Base-by-base conservation (phyloP, 2,888 invertebrate species). In the Epinotia bilunana region DNA sequence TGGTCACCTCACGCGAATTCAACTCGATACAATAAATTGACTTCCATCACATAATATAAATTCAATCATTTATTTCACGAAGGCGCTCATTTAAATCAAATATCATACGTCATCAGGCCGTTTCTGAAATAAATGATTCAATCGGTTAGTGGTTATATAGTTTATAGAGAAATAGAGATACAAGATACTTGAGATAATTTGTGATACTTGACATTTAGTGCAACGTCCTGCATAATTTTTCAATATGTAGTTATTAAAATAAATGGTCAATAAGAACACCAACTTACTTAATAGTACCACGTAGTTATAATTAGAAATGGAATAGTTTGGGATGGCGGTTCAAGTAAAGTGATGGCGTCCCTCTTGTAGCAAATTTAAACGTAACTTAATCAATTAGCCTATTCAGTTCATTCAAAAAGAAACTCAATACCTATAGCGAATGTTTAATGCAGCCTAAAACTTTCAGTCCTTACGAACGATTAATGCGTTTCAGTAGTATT, bases 171-270 rank as follows among this genome's bases (percentile, higher is more conserved):
- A 81, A 87, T 93, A 92, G 90, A 87, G 84, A 87, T 90, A 93
- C 64, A 90, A 90, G 90, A 89, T 87, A 92, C 91, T 92, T 93
- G 93, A 93, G 94, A 93, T 93, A 93, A 92, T 93, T 93, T 90
- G 90, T 88, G 85, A 90, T 91, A 93, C 90, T 89, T 87, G 89
- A 90, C 85, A 87, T 87, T 89, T 93, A 92, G 90, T 90, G 90
- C 91, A 90, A 90, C 90, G 91, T 92, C 91, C 91, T 90, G 83
- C 88, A 83, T 86, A 84, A 87, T 92, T 92, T 53, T 92, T 89
- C 88, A 87, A 80, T 88, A 89, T 88, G 86, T 92, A 90, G 89
- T 87, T 89, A 60, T 88, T 81, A 86, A 87, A 91, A 91, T 87
- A 86, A 85, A 88, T 87, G 90, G 91, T 91, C 87, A 84, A 90